Conservation (phyloP, 1,140 invertebrate genomes). For the Apis laboriosa region DNA sequence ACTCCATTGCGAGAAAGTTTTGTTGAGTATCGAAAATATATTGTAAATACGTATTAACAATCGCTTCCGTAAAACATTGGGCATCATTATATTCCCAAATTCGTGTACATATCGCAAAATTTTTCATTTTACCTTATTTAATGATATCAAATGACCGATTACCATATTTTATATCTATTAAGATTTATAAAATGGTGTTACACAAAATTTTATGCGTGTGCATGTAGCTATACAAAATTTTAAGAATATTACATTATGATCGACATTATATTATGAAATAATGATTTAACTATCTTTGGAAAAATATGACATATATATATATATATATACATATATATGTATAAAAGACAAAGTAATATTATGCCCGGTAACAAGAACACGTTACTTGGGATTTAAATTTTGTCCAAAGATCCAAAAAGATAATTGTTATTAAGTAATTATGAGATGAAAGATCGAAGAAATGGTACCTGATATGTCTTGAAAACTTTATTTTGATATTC, state of each 20-base stretch:
- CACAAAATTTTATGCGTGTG: constrained; percentile 17
- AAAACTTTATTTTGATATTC: constrained; percentile 34
- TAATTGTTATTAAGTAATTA: background rate
- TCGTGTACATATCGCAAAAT: constrained; percentile 25
- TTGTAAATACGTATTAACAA: constrained; percentile 49
- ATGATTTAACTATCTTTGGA: background rate
- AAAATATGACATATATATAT: background rate
- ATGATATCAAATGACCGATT: constrained; percentile 2
- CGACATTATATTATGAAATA: background rate
- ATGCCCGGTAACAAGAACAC: background rate
- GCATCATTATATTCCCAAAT: background rate
- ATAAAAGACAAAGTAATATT: background rate
- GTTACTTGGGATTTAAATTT: constrained; percentile 20
- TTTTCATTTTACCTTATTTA: constrained; percentile 2
- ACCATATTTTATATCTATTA: constrained; percentile 35
- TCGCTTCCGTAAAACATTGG: constrained; percentile 9
- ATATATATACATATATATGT: background rate
- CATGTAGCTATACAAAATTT: constrained; percentile 11
- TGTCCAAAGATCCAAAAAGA: constrained; percentile 41
- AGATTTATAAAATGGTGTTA: constrained; percentile 42
- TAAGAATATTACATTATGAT: constrained; percentile 1
- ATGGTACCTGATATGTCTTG: constrained; percentile 42
- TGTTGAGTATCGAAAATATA: constrained; percentile 47
- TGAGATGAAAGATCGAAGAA: constrained; percentile 25
- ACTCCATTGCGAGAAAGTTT: constrained; percentile 26